Evolutionary conservation across 2,888 invertebrate species (phyloP), one percentile per base, ranked within the genome.

Genomic region (Gisinianus flammeolus): DNA sequence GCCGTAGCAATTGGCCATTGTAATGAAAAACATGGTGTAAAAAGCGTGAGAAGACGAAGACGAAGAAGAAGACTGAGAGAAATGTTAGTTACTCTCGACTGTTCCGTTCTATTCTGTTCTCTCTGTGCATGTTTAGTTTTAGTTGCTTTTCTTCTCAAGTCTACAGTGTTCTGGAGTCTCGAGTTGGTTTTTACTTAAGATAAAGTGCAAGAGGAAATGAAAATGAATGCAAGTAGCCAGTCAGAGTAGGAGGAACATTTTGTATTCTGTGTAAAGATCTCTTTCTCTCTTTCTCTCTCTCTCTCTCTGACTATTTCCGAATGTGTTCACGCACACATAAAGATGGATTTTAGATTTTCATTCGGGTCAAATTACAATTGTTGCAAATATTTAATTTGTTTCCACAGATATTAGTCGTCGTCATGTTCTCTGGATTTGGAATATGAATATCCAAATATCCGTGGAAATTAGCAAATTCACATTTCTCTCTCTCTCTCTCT

Each of bases 311-410:
- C 4, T 22, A 26, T 64, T 6, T 64, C 24, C 64, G 24, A 64
- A 64, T 64, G 64, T 28, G 24, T 64, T 64, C 62, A 22, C 26
- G 16, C 26, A 8, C 12, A 5, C 22, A 68, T 68, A 24, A 68
- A 68, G 44, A 68, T 68, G 68, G 68, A 68, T 68, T 68, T 68
- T 44, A 44, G 68, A 68, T 68, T 68, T 68, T 44, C 68, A 68
- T 24, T 35, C 68, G 22, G 68, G 26, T 22, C 68, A 68, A 33
- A 54, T 54, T 54, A 16, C 54, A 56, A 71, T 56, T 26, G 71
- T 54, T 56, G 35, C 28, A 52, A 71, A 71, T 71, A 71, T 54
- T 71, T 71, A 30, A 71, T 71, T 71, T 28, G 19, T 28, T 30
- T 44, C 35, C 26, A 69, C n/a, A n/a, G n/a, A n/a, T n/a, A n/a